These are phyloP conservation scores for Cabera pusaria DNA, from an alignment of 2,888 invertebrate genomes.

Conservation along the genomic window DNA sequence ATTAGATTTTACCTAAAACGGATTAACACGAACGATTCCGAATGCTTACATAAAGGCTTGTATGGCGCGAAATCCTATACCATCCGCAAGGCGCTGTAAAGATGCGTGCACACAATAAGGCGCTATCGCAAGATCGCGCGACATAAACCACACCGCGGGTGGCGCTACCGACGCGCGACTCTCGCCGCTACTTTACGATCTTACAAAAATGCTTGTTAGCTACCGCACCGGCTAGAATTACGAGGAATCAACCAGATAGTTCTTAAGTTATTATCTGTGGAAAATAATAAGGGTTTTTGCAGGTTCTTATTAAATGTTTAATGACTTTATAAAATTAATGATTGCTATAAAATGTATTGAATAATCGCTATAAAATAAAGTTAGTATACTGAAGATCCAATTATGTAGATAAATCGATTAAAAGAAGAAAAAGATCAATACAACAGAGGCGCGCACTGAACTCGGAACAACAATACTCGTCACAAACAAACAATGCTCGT, in stretches of 20 bases:
- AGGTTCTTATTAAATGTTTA: conserved; percentile 19
- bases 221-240: conserved; percentile 41
- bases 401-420: conserved; percentile 7
- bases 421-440: conserved; percentile 11
- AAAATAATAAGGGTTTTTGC: conserved; percentile 19
- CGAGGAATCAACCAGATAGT: conserved; percentile 25
- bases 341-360: no score
- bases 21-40: conserved; percentile 38
- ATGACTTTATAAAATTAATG: conserved; percentile 17
- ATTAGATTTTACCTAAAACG: conserved; percentile 37
- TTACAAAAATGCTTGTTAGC: conserved; percentile 43
- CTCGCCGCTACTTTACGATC: conserved; percentile 55
- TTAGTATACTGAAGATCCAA: background rate
- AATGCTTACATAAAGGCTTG: conserved; percentile 37
- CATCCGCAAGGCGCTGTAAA: conserved; percentile 26
- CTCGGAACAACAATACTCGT: conserved; percentile 38
- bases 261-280: conserved; percentile 14
- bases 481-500: conserved; percentile 59
- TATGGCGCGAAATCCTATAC: conserved; percentile 54
- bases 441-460: conserved; percentile 20
- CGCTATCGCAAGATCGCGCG: conserved; percentile 62
- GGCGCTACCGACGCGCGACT: conserved; percentile 61
- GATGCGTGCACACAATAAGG: conserved; percentile 62
- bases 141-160: conserved; percentile 75
- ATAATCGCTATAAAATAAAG: no score